Conservation (phyloP, 1,140 invertebrate genomes). For the Drosophila seguyi region DNA sequence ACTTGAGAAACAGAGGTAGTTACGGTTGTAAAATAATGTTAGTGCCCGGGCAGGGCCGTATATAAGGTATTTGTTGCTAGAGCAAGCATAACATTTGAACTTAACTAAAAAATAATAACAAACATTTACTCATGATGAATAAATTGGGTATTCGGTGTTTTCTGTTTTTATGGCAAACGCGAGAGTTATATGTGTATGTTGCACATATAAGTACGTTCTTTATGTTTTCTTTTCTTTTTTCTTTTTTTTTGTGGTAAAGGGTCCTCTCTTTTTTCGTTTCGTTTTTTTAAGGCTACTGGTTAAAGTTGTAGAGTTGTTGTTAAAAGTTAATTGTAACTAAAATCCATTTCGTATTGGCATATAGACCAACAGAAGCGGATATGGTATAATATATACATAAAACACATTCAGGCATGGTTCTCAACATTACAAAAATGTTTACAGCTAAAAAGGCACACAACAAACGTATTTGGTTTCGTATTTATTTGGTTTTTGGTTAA, state of each 20-base stretch:
- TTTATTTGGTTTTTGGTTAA: slow-evolving; percentile 43
- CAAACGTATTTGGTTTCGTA: slow-evolving; percentile 59
- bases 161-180: slow-evolving; percentile 52
- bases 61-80: slow-evolving; percentile 68
- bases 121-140: slow-evolving; percentile 56
- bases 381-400: slow-evolving; percentile 60
- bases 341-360: slow-evolving; percentile 62
- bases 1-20: slow-evolving; percentile 35
- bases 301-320: slow-evolving; percentile 58
- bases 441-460: slow-evolving; percentile 74
- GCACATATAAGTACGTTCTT: slow-evolving; percentile 35
- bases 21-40: slow-evolving; percentile 49
- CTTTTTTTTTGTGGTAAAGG: slow-evolving; percentile 66
- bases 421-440: slow-evolving; percentile 63
- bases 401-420: slow-evolving; percentile 71
- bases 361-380: slow-evolving; percentile 45
- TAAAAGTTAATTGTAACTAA: slow-evolving; percentile 66
- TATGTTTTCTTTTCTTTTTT: slow-evolving; percentile 5
- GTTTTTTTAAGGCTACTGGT: slow-evolving; percentile 41
- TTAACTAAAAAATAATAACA: slow-evolving; percentile 52
- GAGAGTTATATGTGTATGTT: slow-evolving; percentile 50
- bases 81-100: slow-evolving; percentile 68
- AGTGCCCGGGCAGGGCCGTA: slow-evolving; percentile 37
- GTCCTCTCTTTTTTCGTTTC: slow-evolving; percentile 74
- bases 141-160: slow-evolving; percentile 57